Conservation (phyloP, 2,888 invertebrate species). For the Thysanoteuthis rhombus region DNA sequence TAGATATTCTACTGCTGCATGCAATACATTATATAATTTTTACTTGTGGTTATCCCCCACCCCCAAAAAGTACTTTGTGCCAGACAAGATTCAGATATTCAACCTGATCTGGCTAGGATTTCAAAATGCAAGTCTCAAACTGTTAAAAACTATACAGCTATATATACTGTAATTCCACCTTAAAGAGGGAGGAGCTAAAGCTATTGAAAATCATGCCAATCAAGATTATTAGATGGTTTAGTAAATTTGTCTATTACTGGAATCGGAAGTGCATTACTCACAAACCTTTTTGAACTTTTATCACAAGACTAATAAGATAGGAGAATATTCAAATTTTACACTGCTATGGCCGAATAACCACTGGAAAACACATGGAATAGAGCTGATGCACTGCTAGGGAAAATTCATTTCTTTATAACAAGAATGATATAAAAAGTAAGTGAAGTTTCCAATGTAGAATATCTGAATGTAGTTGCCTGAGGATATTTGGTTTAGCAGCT, state of each 20-base stretch:
- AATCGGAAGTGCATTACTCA: not conserved
- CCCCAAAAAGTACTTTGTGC: not conserved
- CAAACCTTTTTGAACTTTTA: not conserved
- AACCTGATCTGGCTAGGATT: not conserved
- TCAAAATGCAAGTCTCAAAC: not conserved
- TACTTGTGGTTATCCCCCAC: not conserved
- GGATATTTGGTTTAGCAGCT: too few species aligned
- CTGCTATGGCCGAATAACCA: not conserved
- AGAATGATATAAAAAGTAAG: not conserved
- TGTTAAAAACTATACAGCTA: not conserved
- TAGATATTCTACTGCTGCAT: not conserved
- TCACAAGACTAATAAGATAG: not conserved
- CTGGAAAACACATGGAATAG: not conserved
- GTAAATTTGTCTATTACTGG: not conserved
- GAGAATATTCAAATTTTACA: not conserved
- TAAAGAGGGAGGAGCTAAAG: too few species aligned
- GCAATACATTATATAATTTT: not conserved
- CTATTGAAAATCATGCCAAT: not conserved
- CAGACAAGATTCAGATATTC: not conserved
- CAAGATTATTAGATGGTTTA: not conserved
- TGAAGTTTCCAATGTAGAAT: too few species aligned
- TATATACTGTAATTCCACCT: too few species aligned
- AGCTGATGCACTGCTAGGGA: not conserved
- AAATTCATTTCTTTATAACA: not conserved
- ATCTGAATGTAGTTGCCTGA: not conserved